These are phyloP conservation scores for Gasteruption jaculator DNA, from an alignment of 2,888 invertebrate genomes.

Conservation along the genomic window DNA sequence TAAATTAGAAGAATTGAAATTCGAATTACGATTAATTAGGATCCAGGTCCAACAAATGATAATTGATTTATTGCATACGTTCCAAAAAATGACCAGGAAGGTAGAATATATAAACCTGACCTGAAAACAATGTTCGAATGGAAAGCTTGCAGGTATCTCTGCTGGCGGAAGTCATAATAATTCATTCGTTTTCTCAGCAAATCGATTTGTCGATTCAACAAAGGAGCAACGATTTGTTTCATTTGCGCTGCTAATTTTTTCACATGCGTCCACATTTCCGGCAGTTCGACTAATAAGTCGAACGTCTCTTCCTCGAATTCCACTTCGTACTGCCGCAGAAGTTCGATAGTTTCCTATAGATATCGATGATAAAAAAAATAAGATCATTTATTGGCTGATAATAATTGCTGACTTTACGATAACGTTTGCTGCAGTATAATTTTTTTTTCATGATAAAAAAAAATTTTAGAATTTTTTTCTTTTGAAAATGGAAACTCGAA, in stretches of 20 bases:
- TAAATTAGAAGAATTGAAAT: conserved; percentile 3
- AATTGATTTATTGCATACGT: background rate
- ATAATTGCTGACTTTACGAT: background rate
- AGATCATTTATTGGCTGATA: background rate
- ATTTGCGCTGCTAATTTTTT: conserved; percentile 79
- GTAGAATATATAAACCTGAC: conserved; percentile 35
- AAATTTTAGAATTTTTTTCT: conserved; percentile 8
- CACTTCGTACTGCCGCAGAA: conserved; percentile 80
- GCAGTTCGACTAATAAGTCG: conserved; percentile 66
- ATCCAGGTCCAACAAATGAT: background rate
- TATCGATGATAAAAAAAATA: conserved; percentile 1
- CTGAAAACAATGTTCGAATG: conserved; percentile 53
- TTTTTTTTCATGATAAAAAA: background rate
- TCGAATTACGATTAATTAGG: background rate
- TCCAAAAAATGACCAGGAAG: background rate
- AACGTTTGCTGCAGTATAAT: background rate
- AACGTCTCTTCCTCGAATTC: conserved; percentile 73
- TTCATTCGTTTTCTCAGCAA: conserved; percentile 78
- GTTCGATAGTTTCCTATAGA: conserved; percentile 70
- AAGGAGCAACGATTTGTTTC: conserved; percentile 81
- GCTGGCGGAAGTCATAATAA: conserved; percentile 74
- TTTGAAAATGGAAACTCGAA: background rate
- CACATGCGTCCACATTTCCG: conserved; percentile 81
- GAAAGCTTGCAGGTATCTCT: conserved; percentile 74
- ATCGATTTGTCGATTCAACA: conserved; percentile 85